Base-by-base conservation (phyloP, 2,797 vertebrate species). In the Protosalanx chinensis region DNA sequence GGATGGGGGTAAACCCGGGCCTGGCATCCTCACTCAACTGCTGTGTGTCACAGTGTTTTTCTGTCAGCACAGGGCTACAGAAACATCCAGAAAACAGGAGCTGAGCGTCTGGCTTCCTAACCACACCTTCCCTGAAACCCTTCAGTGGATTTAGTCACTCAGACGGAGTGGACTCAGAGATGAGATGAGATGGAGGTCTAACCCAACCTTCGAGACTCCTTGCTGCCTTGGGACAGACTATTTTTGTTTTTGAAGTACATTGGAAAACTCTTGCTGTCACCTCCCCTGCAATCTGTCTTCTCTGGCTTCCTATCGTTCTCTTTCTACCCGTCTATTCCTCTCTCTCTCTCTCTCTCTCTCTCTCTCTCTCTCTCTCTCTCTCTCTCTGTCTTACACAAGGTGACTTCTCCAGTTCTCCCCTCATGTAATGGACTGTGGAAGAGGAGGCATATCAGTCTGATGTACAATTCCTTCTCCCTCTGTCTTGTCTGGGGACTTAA, bases 381-480 rank as follows among this genome's bases (percentile, higher is more conserved):
- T 41, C 58, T 57, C 37, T 32, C 13, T 70, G 16, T 49, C 33
- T 63, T 41, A 67, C 71, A 74, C 84, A 87, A 88, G 88, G 88
- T 89, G 86, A 90, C 87, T 85, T 82, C 70, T 69, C 76, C 67
- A 75, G 65, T 81, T 82, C 68, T 81, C 65, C 23, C 1, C 88
- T 58, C 35, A 84, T 79, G 78, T 79, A 85, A 82, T 81, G 72
- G 63, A 66, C 73, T 32, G 57, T 58, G 20, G 75, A 88, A 81
- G 85, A 72, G 79, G 84, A 78, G 72, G 41, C 46, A 76, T 64
- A 13, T 60, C 70, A 63, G 49, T 13, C 3, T 30, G 30, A 16
- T 20, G 33, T 77, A 66, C 10, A 71, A 70, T 35, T 23, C 57
- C 64, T 29, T 68, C 66, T 68, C 8, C 62, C 10, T 67, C 41